phyloP scores from a whole-genome alignment of 1,140 invertebrate genomes.

The Rhizoglyphus robini region DNA sequence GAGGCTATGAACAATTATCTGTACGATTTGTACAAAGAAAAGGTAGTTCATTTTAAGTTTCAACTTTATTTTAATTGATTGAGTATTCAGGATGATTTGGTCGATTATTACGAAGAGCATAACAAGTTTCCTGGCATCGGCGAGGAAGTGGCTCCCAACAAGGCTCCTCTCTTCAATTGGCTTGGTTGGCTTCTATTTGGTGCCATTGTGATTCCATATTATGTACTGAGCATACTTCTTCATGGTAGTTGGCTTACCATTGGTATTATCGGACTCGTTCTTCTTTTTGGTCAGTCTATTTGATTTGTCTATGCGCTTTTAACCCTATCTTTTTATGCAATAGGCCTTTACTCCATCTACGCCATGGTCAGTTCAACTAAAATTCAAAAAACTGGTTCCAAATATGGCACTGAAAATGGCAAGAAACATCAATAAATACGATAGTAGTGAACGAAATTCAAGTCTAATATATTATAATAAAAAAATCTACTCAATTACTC shows the following conservation, averaged over 20 bases:
- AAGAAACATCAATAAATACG: conserved; percentile 1
- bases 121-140: conserved; percentile 21
- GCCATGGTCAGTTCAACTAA: conserved; percentile 20
- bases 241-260: conserved; percentile 9
- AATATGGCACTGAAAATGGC: conserved; percentile 16
- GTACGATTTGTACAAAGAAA: conserved; percentile 52
- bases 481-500: too few relatives aligned
- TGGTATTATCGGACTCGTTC: neutral
- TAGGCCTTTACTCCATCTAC: conserved; percentile 7
- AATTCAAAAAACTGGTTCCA: conserved; percentile 16
- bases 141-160: neutral
- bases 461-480: too few relatives aligned
- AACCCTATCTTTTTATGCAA: conserved; percentile 8
- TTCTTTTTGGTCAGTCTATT: conserved; percentile 26
- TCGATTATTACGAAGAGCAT: conserved; percentile 19
- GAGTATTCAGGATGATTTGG: conserved; percentile 20
- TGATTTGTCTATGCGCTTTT: too few relatives aligned
- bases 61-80: neutral
- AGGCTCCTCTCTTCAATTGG: conserved; percentile 15
- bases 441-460: too few relatives aligned
- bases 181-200: conserved; percentile 11
- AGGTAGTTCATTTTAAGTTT: conserved; percentile 3
- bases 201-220: conserved; percentile 9
- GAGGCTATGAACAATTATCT: conserved; percentile 63
- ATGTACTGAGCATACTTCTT: neutral